These are phyloP conservation scores for Olivierus martensii DNA, from an alignment of 1,140 invertebrate genomes.

Conservation along the genomic window DNA sequence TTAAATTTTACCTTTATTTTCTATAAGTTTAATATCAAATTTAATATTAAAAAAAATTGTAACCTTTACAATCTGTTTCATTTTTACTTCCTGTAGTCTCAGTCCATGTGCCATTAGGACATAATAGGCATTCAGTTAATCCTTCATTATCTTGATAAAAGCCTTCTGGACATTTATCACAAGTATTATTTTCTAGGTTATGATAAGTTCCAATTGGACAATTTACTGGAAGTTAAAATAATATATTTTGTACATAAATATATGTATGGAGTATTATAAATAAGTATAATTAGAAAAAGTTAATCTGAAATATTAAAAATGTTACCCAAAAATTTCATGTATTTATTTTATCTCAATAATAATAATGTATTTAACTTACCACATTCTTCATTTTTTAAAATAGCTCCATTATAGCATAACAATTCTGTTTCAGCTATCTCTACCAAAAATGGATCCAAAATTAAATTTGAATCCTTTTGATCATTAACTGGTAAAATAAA, in stretches of 20 bases:
- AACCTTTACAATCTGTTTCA: slow-evolving; percentile 74
- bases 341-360: too few relatives aligned
- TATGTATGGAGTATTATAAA: too few relatives aligned
- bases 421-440: background rate
- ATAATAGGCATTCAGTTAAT: slow-evolving; percentile 68
- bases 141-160: slow-evolving; percentile 87
- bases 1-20: too few relatives aligned
- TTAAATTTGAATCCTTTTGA: too few relatives aligned
- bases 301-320: too few relatives aligned
- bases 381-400: background rate
- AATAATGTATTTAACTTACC: background rate
- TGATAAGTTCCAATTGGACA: slow-evolving; percentile 86
- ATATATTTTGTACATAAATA: too few relatives aligned
- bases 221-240: slow-evolving; percentile 70
- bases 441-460: too few relatives aligned
- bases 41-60: background rate
- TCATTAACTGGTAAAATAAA: too few relatives aligned
- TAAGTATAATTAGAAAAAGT: too few relatives aligned
- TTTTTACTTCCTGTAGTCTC: slow-evolving; percentile 65
- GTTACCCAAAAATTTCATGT: too few relatives aligned
- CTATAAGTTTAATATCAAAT: too few relatives aligned
- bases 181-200: slow-evolving; percentile 53
- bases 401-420: background rate
- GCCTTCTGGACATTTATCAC: slow-evolving; percentile 70
- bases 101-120: slow-evolving; percentile 71